Evolutionary conservation across 2,888 invertebrate genomes (phyloP).

Genomic region (Graphium colonna): DNA sequence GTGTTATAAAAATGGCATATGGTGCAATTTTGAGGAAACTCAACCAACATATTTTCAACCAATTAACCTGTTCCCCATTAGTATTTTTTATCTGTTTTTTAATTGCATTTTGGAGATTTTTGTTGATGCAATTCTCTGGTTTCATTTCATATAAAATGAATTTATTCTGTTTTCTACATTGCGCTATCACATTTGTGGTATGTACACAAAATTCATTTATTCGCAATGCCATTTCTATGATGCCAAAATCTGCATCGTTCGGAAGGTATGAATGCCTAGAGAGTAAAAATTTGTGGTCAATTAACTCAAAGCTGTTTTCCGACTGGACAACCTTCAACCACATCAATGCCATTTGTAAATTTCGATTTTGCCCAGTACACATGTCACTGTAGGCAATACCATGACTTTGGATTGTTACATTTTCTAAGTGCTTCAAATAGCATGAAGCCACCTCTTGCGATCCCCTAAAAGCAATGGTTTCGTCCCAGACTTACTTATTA

Average conservation of each 20-base stretch:
- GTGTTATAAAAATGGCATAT: conserved; percentile 23
- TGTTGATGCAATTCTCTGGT: conserved; percentile 25
- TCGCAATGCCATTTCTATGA: too few relatives aligned
- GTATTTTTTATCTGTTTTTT: conserved; percentile 11
- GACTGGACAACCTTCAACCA: conserved; percentile 29
- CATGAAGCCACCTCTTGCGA: conserved; percentile 33
- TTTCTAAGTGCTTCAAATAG: too few relatives aligned
- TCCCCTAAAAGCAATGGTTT: conserved; percentile 37
- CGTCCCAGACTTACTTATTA: conserved; percentile 32
- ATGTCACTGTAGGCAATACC: conserved; percentile 37
- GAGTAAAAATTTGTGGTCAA: conserved; percentile 29
- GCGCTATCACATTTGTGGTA: conserved; percentile 11
- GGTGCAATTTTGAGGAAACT: conserved; percentile 19
- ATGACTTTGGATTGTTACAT: conserved; percentile 27
- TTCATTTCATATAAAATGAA: conserved; percentile 7
- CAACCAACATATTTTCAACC: conserved; percentile 14
- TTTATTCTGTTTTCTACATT: conserved; percentile 10
- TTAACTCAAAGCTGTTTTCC: conserved; percentile 26
- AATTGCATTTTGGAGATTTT: conserved; percentile 3
- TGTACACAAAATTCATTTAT: conserved; percentile 10
- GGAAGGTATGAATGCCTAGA: conserved; percentile 28
- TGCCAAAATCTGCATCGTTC: too few relatives aligned
- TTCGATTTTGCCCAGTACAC: conserved; percentile 41
- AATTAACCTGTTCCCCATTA: conserved; percentile 5
- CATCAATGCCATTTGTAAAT: conserved; percentile 34